These are phyloP conservation scores for Auanema sp. DNA, from an alignment of 2,888 invertebrate genomes.

Conservation along the genomic window DNA sequence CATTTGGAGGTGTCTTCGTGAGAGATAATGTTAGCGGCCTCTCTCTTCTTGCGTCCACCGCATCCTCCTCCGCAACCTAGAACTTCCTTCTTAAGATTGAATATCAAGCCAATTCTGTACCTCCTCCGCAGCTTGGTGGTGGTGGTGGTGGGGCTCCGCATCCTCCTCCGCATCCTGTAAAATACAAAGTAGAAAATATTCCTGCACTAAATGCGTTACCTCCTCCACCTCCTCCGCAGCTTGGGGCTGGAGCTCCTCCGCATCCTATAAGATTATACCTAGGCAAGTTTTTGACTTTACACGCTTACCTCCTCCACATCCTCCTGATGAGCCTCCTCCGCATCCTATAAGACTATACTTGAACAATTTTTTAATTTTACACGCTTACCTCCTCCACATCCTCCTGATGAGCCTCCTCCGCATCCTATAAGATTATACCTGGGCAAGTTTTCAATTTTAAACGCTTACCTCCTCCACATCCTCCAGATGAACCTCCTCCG, in stretches of 20 bases:
- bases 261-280: too few relatives aligned
- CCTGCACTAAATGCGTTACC: too few relatives aligned
- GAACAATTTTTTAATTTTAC: too few relatives aligned
- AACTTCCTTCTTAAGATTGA: slow-evolving; percentile 12
- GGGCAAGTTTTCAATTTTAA: not conserved
- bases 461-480: slow-evolving; percentile 22
- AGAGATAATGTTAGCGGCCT: slow-evolving; percentile 33
- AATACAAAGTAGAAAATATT: not conserved
- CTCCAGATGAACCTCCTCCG: slow-evolving; percentile 23
- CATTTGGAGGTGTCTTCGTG: slow-evolving; percentile 39
- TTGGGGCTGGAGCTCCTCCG: slow-evolving; percentile 8
- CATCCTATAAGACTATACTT: too few relatives aligned
- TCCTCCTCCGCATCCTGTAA: slow-evolving; percentile 20
- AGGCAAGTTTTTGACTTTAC: too few relatives aligned
- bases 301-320: too few relatives aligned
- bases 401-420: too few relatives aligned
- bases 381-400: too few relatives aligned
- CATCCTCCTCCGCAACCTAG: slow-evolving; percentile 19
- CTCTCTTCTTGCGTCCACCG: slow-evolving; percentile 42
- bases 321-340: too few relatives aligned
- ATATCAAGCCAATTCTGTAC: not conserved
- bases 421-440: too few relatives aligned
- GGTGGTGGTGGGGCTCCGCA: slow-evolving; percentile 17
- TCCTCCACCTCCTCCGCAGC: slow-evolving; percentile 23
- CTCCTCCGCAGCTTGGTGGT: slow-evolving; percentile 12